Evolutionary conservation across 2,113 vertebrate genomes (phyloP).

Genomic region (Dissostichus mawsoni): DNA sequence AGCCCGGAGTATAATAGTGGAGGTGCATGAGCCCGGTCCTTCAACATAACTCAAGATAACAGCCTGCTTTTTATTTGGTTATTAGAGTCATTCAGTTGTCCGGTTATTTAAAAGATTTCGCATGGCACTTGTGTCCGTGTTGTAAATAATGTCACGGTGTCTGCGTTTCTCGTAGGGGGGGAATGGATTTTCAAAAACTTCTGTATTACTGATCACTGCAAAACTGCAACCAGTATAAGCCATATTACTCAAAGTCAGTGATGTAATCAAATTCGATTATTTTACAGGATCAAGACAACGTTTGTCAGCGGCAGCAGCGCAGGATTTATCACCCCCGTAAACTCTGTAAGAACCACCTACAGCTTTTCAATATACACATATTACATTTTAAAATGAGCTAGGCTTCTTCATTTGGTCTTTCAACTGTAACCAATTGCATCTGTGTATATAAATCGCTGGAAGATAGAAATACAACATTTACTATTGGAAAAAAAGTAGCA

Average conservation of each 20-base stretch:
- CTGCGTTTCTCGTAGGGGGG: background rate
- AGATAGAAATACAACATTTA: slow-evolving; percentile 1
- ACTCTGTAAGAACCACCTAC: slow-evolving; percentile 21
- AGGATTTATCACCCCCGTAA: slow-evolving; percentile 55
- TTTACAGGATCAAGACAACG: slow-evolving; percentile 42
- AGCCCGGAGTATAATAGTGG: slow-evolving; percentile 39
- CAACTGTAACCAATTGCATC: slow-evolving; percentile 35
- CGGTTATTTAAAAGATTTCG: slow-evolving; percentile 68
- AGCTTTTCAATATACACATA: slow-evolving; percentile 49
- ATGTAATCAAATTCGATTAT: slow-evolving; percentile 56
- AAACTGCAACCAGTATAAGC: slow-evolving; percentile 22
- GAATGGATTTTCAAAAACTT: slow-evolving; percentile 37
- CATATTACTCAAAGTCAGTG: slow-evolving; percentile 54
- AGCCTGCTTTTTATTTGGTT: slow-evolving; percentile 69
- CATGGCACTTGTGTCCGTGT: background rate
- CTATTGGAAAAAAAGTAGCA: background rate
- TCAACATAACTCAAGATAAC: slow-evolving; percentile 73
- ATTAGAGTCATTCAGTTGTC: slow-evolving; percentile 72
- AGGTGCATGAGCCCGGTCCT: slow-evolving; percentile 58
- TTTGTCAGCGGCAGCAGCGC: slow-evolving; percentile 35
- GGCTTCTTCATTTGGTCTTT: slow-evolving; percentile 44
- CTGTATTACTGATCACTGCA: slow-evolving; percentile 41
- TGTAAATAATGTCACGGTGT: slow-evolving; percentile 45
- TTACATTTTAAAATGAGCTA: slow-evolving; percentile 24
- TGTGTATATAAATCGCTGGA: background rate